Evolutionary conservation across 2,888 invertebrate genomes (phyloP), one percentile per base, ranked within the genome.

Genomic region (Spialia ferax): DNA sequence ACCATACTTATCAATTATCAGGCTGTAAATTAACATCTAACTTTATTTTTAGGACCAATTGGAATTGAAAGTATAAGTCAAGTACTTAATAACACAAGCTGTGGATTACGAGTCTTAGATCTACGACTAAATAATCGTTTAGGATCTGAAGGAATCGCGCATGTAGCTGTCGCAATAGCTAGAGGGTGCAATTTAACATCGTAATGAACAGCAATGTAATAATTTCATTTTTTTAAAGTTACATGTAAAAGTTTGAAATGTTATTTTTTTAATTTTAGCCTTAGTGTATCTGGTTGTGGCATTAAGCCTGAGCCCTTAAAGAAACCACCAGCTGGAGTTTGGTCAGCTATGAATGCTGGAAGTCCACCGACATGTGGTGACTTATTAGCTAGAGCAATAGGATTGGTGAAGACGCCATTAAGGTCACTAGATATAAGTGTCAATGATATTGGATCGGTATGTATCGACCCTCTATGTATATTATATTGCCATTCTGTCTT

Each of bases 221-320:
- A 18, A 15, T 8, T n/a, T n/a, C n/a, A n/a, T n/a, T n/a, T n/a
- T n/a, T n/a, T n/a, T n/a, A n/a, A n/a, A n/a, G n/a, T 48, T 48
- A n/a, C 1, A 48, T 20, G n/a, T 48, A 10, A 20, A 52, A 22
- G 8, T 20, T 48, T 11, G 3, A 48, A 48, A 48, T 20, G 15
- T 15, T 48, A 5, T 6, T 18, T 50, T 22, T 45, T 45, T n/a
- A 26, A 6, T 82, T 82, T n/a, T 70, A 94, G 94, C 26, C 77
- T 94, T 65, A 94, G 93, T 72, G 86, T 94, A 73, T 94, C 94
- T 13, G 93, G 92, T 4, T 94, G 94, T 79, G 93, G 94, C 18
- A 93, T 94, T 63, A 88, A 81, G 62, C 82, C 91, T 20, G 85
- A 83, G 20, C 87, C 89, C 6, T 77, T 94, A 68, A 66, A 78